Percentiles rank a stretch among this genome's conserved stretches.
Evolutionary conservation across 2,888 invertebrate species (phyloP).

Genomic region (Plagiodera versicolora): DNA sequence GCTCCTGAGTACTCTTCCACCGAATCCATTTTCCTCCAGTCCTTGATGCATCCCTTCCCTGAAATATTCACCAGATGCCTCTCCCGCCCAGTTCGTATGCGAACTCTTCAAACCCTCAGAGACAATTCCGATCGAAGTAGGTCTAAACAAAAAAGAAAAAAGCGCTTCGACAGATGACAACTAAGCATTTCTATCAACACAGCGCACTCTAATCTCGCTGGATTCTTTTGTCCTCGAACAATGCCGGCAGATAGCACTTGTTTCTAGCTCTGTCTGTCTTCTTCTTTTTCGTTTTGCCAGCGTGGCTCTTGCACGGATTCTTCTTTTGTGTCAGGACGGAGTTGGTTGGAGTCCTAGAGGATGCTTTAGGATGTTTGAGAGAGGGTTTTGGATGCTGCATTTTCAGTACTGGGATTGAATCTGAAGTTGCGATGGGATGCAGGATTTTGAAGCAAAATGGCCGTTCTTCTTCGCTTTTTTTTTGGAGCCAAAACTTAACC

Average conservation of each 20-base stretch:
- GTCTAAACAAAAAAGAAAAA: conserved; percentile 23
- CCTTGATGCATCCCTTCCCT: background rate
- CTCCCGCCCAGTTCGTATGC: too few relatives aligned
- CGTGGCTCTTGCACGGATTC: conserved; percentile 5
- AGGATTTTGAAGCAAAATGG: too few relatives aligned
- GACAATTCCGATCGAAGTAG: conserved; percentile 19
- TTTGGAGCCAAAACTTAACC: too few relatives aligned
- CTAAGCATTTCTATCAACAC: conserved; percentile 31
- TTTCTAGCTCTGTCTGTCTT: conserved; percentile 21
- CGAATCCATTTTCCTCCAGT: too few relatives aligned
- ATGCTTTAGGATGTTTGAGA: too few relatives aligned
- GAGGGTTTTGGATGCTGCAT: too few relatives aligned
- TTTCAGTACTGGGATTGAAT: too few relatives aligned
- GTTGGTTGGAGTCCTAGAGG: conserved; percentile 9
- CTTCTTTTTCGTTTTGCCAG: conserved; percentile 11
- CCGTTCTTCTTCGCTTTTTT: too few relatives aligned
- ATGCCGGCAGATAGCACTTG: conserved; percentile 29
- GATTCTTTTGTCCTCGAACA: conserved; percentile 28
- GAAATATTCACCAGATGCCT: too few relatives aligned
- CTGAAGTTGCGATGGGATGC: too few relatives aligned
- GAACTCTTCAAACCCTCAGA: too few relatives aligned
- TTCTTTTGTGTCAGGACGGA: conserved; percentile 11
- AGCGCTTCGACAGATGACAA: conserved; percentile 22
- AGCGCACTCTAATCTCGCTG: conserved; percentile 29
- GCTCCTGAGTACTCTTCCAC: too few relatives aligned